Percentiles rank a stretch among this genome's conserved stretches.
phyloP scores from a whole-genome alignment of 2,113 vertebrate genomes.

The Rhinichthys klamathensis region DNA sequence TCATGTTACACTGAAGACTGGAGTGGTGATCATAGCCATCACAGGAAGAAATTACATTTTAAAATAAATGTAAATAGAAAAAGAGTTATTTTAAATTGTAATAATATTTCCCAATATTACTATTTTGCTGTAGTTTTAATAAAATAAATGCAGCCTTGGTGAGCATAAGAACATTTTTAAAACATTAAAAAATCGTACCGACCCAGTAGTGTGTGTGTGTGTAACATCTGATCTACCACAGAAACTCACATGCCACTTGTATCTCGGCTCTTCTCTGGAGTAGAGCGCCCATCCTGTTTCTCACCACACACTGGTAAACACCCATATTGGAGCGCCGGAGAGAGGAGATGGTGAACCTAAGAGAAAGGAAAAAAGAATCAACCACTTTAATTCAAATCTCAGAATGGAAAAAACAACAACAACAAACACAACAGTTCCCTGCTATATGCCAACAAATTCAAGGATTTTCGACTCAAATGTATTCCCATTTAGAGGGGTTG shows the following conservation, averaged over 20 bases:
- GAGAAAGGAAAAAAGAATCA: slow-evolving; percentile 4
- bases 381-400: background rate
- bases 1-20: background rate
- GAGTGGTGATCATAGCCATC: background rate
- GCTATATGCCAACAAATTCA: slow-evolving; percentile 45
- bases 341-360: slow-evolving; percentile 80
- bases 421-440: background rate
- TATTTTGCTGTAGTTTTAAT: no score
- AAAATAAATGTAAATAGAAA: background rate
- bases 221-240: background rate
- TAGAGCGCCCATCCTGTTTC: slow-evolving; percentile 85
- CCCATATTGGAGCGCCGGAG: slow-evolving; percentile 78
- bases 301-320: slow-evolving; percentile 81
- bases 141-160: no score
- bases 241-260: slow-evolving; percentile 84
- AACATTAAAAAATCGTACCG: no score
- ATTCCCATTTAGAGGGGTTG: slow-evolving; percentile 42
- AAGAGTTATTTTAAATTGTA: background rate
- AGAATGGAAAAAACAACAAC: background rate
- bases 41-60: background rate
- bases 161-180: no score
- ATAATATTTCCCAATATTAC: no score
- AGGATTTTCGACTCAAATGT: slow-evolving; percentile 35
- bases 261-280: slow-evolving; percentile 82
- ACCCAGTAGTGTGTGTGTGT: no score